phyloP scores from a whole-genome alignment of 2,888 invertebrate species.

The Euclidia mi region DNA sequence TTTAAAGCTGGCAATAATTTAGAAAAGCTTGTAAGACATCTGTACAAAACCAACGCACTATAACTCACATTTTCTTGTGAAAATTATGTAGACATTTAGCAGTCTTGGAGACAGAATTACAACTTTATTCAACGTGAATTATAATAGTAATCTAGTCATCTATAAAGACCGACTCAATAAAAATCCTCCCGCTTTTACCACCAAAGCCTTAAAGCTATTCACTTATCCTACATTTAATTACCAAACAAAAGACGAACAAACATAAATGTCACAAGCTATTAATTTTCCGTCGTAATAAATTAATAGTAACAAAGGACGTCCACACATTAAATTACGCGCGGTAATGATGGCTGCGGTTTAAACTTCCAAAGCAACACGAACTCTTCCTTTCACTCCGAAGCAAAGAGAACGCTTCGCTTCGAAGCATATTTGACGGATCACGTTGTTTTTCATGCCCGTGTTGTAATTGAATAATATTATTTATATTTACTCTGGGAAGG shows the following conservation, averaged over 20 bases:
- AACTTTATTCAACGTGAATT: no score
- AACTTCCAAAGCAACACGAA: not conserved
- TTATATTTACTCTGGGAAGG: not conserved
- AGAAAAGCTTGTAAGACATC: no score
- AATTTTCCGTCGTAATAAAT: slow-evolving; percentile 17
- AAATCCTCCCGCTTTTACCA: not conserved
- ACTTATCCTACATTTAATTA: slow-evolving; percentile 6
- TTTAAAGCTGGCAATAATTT: no score
- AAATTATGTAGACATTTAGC: no score
- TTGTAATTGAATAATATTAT: not conserved
- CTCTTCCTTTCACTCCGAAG: slow-evolving; percentile 2
- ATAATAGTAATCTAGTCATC: no score
- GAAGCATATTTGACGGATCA: slow-evolving; percentile 1
- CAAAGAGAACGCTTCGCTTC: slow-evolving; percentile 1
- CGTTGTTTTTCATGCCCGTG: not conserved
- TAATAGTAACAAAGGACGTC: slow-evolving; percentile 15
- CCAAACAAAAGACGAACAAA: slow-evolving; percentile 10
- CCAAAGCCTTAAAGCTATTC: slow-evolving; percentile 12
- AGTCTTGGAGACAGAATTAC: no score
- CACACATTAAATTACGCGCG: slow-evolving; percentile 22
- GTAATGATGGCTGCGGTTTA: slow-evolving; percentile 1
- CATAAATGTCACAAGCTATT: slow-evolving; percentile 21
- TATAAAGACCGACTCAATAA: no score
- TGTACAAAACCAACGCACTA: no score
- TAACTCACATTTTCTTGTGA: no score